Percentiles rank a stretch among this genome's conserved stretches.
These are phyloP conservation scores for Daphoenositta chrysoptera DNA, from an alignment of 2,113 vertebrate species.

Conservation along the genomic window DNA sequence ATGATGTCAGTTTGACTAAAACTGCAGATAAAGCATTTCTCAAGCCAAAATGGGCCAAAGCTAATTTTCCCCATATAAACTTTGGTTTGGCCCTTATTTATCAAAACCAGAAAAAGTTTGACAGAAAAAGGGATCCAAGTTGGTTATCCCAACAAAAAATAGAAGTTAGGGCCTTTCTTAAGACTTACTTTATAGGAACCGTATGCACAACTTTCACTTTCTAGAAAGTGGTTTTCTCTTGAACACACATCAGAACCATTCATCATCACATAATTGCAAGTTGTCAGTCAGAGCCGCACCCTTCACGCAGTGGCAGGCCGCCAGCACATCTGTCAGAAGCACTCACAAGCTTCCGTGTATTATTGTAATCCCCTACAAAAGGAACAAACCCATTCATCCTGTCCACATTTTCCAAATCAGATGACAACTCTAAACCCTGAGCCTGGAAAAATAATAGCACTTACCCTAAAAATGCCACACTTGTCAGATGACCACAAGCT, in stretches of 20 bases:
- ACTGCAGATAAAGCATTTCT: conserved; percentile 72
- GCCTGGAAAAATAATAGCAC: conserved; percentile 63
- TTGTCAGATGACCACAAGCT: conserved; percentile 42
- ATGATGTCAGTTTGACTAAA: conserved; percentile 70
- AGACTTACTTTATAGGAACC: conserved; percentile 75
- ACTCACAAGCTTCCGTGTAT: conserved; percentile 82
- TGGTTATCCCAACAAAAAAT: conserved; percentile 63
- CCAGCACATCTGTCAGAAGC: conserved; percentile 87
- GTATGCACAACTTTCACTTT: conserved; percentile 79
- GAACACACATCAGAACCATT: conserved; percentile 81
- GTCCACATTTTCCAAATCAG: conserved; percentile 76
- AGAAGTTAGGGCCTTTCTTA: conserved; percentile 68
- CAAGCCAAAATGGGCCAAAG: conserved; percentile 66
- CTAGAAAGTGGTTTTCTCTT: conserved; percentile 83
- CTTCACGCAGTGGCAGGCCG: conserved; percentile 76
- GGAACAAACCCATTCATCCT: conserved; percentile 74
- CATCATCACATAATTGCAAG: conserved; percentile 79
- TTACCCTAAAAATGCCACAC: conserved; percentile 32
- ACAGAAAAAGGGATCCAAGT: conserved; percentile 55
- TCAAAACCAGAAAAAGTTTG: conserved; percentile 70
- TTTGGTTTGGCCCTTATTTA: conserved; percentile 70
- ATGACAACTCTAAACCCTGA: conserved; percentile 71
- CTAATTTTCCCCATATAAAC: conserved; percentile 68
- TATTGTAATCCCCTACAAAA: conserved; percentile 84
- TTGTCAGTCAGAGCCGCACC: conserved; percentile 82